Evolutionary conservation across 2,888 invertebrate species (phyloP).

Genomic region (Stenodema calcarata): DNA sequence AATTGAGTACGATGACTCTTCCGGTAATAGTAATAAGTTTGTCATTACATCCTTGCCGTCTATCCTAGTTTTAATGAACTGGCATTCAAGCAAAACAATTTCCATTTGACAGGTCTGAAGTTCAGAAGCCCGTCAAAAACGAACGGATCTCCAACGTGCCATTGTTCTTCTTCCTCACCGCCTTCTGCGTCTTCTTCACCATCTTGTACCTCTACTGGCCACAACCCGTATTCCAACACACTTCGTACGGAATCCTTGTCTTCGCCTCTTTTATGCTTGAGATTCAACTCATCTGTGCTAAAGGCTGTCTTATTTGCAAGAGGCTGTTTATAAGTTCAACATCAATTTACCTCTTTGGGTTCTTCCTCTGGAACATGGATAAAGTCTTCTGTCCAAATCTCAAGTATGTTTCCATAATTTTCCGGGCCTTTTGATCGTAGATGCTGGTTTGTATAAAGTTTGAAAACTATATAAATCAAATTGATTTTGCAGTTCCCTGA

Average conservation of each 20-base stretch:
- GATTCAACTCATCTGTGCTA: conserved; percentile 54
- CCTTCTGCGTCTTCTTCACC: conserved; percentile 56
- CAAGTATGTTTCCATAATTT: conserved; percentile 55
- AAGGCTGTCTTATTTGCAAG: conserved; percentile 56
- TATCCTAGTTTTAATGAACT: too few relatives aligned
- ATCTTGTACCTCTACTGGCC: conserved; percentile 57
- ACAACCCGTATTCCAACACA: conserved; percentile 60
- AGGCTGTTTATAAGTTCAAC: conserved; percentile 55
- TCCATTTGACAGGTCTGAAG: conserved; percentile 49
- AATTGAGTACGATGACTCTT: too few relatives aligned
- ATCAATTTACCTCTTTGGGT: conserved; percentile 61
- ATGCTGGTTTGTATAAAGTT: background rate
- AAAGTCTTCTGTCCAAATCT: conserved; percentile 61
- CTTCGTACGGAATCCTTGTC: conserved; percentile 61
- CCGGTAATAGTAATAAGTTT: too few relatives aligned
- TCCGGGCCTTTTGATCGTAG: too few relatives aligned
- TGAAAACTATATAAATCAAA: background rate
- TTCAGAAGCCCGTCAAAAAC: conserved; percentile 47
- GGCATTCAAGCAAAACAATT: background rate
- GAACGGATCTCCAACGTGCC: conserved; percentile 53
- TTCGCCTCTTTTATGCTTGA: conserved; percentile 57
- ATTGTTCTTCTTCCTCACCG: conserved; percentile 50
- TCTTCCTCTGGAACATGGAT: conserved; percentile 63
- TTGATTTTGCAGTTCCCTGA: conserved; percentile 55
- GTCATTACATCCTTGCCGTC: too few relatives aligned